These are phyloP conservation scores for Macropus fuliginosus DNA, from an alignment of 2,797 vertebrate genomes.

Conservation along the genomic window DNA sequence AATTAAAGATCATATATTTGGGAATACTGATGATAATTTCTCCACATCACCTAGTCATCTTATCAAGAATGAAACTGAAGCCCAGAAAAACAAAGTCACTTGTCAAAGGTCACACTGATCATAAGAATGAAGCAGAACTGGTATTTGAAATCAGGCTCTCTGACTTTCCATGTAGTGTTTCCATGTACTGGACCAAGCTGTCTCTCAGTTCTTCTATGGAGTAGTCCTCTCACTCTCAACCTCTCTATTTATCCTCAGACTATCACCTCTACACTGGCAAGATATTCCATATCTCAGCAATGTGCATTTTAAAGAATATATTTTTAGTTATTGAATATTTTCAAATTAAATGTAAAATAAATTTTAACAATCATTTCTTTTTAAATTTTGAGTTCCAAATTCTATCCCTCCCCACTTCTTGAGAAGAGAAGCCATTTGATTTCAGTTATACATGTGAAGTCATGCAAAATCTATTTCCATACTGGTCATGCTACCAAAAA, in stretches of 20 bases:
- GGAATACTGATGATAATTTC: background rate
- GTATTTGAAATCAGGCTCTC: background rate
- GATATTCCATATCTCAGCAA: background rate
- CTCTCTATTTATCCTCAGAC: background rate
- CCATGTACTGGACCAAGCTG: background rate
- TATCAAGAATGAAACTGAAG: background rate
- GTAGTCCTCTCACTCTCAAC: background rate
- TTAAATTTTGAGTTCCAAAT: background rate
- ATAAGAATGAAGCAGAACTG: background rate
- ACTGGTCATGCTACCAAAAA: background rate
- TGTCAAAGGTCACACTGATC: background rate
- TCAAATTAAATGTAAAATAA: background rate
- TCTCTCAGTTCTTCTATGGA: background rate
- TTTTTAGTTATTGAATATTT: background rate
- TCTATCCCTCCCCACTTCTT: background rate
- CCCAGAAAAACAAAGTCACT: background rate
- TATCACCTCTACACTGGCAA: background rate
- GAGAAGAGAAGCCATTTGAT: background rate
- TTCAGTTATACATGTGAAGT: background rate
- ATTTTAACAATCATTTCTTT: background rate
- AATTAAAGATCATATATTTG: background rate
- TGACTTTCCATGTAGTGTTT: background rate
- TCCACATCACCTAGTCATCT: background rate
- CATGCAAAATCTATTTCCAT: background rate
- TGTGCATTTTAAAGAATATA: background rate